A percentile compares a stretch with the other conserved stretches of the same genome.
Evolutionary conservation across 2,888 invertebrate species (phyloP).

Genomic region (Acheta domesticus): DNA sequence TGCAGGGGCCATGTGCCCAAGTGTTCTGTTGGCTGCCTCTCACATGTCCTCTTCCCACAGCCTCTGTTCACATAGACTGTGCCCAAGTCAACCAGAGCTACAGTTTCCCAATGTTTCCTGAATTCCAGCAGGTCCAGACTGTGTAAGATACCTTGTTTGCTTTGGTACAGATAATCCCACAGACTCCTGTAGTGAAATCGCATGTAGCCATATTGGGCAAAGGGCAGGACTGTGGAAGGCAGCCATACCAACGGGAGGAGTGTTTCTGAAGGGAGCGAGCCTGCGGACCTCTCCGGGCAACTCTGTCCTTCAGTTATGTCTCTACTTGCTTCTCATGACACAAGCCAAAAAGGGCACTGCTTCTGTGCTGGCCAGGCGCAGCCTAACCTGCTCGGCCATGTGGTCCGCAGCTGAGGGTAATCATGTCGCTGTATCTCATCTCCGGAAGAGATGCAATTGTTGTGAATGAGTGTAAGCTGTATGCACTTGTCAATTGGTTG

Average conservation of each 20-base stretch:
- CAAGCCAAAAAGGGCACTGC: neutral
- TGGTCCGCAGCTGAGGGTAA: neutral
- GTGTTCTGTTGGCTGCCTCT: constrained; percentile 20
- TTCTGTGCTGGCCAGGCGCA: constrained; percentile 9
- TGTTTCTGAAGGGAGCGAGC: neutral
- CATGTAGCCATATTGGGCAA: neutral
- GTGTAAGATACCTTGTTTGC: neutral
- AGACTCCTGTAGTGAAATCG: neutral
- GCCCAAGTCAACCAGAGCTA: too few relatives aligned
- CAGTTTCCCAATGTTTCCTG: neutral
- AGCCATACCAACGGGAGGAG: neutral
- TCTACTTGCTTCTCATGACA: constrained; percentile 18
- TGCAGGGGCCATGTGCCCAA: constrained; percentile 8
- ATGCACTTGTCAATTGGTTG: constrained; percentile 28
- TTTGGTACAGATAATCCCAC: neutral
- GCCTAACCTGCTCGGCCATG: neutral
- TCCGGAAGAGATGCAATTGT: neutral
- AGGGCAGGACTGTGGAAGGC: neutral
- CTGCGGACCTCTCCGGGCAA: neutral
- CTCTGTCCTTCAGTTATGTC: neutral
- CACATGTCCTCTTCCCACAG: neutral
- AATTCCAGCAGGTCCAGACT: neutral
- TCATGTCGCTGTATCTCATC: neutral
- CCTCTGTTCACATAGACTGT: too few relatives aligned
- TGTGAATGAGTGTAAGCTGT: constrained; percentile 23